Percentiles rank a stretch among this genome's conserved stretches.
Conservation (phyloP, 23 tunicate species). For the Styela plicata region DNA sequence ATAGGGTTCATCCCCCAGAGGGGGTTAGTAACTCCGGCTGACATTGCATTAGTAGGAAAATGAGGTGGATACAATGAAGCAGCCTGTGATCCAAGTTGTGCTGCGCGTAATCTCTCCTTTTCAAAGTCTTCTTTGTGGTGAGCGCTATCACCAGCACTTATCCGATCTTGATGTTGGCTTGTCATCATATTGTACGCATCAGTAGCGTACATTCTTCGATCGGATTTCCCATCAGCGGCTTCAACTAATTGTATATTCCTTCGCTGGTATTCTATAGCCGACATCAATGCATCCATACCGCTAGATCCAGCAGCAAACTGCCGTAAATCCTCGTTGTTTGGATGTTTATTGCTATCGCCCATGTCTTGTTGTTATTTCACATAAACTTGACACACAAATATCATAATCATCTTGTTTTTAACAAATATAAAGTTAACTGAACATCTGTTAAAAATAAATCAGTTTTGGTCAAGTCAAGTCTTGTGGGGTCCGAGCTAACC, state of each 20-base stretch:
- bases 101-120: slow-evolving; percentile 1
- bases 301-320: background rate
- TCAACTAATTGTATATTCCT: background rate
- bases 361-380: background rate
- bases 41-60: background rate
- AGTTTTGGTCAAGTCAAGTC: too few species aligned
- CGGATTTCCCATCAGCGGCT: background rate
- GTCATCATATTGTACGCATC: background rate
- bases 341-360: background rate
- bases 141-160: background rate
- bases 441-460: too few species aligned
- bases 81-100: background rate
- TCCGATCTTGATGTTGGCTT: background rate
- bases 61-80: background rate
- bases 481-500: too few species aligned
- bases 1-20: slow-evolving; percentile 2
- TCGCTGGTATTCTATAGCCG: slow-evolving; percentile 39
- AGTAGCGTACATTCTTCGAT: background rate
- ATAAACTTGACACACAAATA: too few species aligned
- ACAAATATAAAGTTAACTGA: too few species aligned
- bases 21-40: background rate
- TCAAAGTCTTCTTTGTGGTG: background rate
- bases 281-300: slow-evolving; percentile 53
- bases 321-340: background rate
- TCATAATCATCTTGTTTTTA: too few species aligned